A percentile compares a stretch with the other conserved stretches of the same genome.
Evolutionary conservation across 1,140 invertebrate genomes (phyloP).

Genomic region (Ostrea denselamellosa): DNA sequence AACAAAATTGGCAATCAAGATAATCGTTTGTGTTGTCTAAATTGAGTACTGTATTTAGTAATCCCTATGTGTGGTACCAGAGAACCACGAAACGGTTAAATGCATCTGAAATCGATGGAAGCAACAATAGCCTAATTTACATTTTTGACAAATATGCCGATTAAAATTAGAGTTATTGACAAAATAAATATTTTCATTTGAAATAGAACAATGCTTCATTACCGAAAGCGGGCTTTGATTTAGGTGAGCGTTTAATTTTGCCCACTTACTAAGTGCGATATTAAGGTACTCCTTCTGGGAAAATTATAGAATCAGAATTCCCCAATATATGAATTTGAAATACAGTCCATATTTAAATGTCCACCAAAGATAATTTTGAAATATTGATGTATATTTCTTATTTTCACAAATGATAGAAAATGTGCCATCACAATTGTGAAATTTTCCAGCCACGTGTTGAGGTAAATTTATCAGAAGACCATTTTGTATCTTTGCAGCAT

Average conservation of each 20-base stretch:
- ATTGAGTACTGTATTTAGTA: neutral
- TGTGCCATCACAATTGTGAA: too few species aligned
- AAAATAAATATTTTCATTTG: neutral
- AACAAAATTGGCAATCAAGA: neutral
- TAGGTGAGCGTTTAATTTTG: neutral
- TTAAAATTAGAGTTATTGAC: slow-evolving; percentile 22
- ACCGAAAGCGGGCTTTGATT: neutral
- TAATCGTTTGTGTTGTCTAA: neutral
- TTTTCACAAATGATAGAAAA: too few species aligned
- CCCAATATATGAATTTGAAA: neutral
- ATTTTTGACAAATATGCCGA: slow-evolving; percentile 19
- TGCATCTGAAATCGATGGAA: neutral
- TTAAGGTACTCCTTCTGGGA: neutral
- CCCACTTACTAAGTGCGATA: neutral
- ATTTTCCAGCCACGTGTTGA: too few species aligned
- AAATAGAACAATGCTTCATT: slow-evolving; percentile 16
- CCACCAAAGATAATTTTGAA: too few species aligned
- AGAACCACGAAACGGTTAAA: neutral
- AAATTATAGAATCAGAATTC: neutral
- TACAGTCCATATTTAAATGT: neutral
- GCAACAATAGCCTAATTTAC: neutral
- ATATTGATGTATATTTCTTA: too few species aligned
- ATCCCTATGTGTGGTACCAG: neutral
- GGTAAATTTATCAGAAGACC: too few species aligned
- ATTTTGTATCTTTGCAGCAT: too few species aligned